Evolutionary conservation across 2,888 invertebrate genomes (phyloP).

Genomic region (Nomada ruficornis): DNA sequence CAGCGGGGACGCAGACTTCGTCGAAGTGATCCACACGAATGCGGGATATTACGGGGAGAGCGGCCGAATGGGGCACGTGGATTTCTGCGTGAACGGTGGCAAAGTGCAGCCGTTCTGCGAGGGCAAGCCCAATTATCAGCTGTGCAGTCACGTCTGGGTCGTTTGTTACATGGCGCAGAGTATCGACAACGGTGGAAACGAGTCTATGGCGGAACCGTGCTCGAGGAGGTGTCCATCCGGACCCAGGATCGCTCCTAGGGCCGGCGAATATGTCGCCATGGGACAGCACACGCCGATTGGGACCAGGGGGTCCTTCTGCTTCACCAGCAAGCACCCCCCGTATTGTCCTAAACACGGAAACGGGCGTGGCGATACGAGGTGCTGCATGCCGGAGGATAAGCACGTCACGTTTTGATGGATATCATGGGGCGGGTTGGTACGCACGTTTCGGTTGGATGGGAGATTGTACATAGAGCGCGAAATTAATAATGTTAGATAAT

Average conservation of each 20-base stretch:
- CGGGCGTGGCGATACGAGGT: slow-evolving; percentile 88
- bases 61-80: slow-evolving; percentile 90
- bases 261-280: slow-evolving; percentile 87
- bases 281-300: slow-evolving; percentile 91
- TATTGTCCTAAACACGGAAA: slow-evolving; percentile 88
- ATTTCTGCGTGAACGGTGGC: slow-evolving; percentile 93
- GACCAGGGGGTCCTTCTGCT: slow-evolving; percentile 89
- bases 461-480: slow-evolving; percentile 22
- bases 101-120: slow-evolving; percentile 90
- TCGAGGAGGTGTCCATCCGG: slow-evolving; percentile 90
- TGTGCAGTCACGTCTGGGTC: slow-evolving; percentile 93
- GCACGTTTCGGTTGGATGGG: background rate
- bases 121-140: slow-evolving; percentile 88
- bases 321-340: slow-evolving; percentile 88
- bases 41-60: slow-evolving; percentile 92
- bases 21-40: slow-evolving; percentile 92
- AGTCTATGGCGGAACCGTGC: slow-evolving; percentile 89
- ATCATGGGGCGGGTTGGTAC: background rate
- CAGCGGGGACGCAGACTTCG: slow-evolving; percentile 91
- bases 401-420: background rate
- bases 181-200: slow-evolving; percentile 85
- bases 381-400: slow-evolving; percentile 85
- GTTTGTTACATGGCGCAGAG: slow-evolving; percentile 93
- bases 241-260: slow-evolving; percentile 85
- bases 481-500: background rate